Conservation (phyloP, 2,888 invertebrate species). For the Rhagonycha lutea region DNA sequence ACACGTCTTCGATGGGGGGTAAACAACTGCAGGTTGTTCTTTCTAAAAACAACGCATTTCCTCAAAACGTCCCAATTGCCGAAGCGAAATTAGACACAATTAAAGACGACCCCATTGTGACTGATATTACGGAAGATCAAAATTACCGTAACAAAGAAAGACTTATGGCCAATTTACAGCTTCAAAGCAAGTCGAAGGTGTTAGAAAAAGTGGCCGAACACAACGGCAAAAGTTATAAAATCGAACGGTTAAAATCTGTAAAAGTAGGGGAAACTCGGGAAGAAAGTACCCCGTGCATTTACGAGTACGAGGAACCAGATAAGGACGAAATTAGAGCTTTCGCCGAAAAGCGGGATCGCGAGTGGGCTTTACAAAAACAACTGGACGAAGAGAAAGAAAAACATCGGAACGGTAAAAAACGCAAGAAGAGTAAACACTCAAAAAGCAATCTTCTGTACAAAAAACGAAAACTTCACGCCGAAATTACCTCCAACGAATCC, state of each 20-base stretch:
- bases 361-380: conserved; percentile 53
- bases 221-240: background rate
- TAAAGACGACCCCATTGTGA: background rate
- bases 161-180: conserved; percentile 49
- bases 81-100: conserved; percentile 1
- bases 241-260: background rate
- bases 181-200: conserved; percentile 47
- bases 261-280: background rate
- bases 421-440: conserved; percentile 62
- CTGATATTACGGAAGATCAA: conserved; percentile 23
- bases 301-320: conserved; percentile 52
- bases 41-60: conserved; percentile 33
- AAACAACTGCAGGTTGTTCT: conserved; percentile 53
- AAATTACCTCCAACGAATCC: conserved; percentile 53
- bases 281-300: conserved; percentile 44
- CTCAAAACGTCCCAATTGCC: background rate
- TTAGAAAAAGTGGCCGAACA: conserved; percentile 14
- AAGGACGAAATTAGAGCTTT: conserved; percentile 54
- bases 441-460: conserved; percentile 57
- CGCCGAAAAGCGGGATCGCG: conserved; percentile 53
- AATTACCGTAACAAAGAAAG: conserved; percentile 43
- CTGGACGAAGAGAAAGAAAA: conserved; percentile 45
- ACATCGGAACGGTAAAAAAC: conserved; percentile 56
- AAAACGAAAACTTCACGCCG: conserved; percentile 61
- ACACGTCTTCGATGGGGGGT: conserved; percentile 47